Base-by-base conservation (phyloP, 2,888 invertebrate species). In the Noctua janthina region DNA sequence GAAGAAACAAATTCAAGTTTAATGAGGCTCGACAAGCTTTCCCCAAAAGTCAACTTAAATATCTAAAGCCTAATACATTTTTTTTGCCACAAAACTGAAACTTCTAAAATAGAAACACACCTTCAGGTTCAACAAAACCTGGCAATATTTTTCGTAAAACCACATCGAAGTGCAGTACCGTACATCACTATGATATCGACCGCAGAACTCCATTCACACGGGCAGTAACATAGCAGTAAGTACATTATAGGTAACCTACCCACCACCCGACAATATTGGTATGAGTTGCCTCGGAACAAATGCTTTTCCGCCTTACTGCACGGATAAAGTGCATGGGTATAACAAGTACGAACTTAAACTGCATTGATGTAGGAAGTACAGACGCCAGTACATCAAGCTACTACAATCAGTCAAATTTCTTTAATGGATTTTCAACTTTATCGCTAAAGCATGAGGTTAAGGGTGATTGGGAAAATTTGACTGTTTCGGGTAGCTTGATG, bases 151-250 rank as follows among this genome's bases (percentile, higher is more conserved):
- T 70, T 73, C 13, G 67, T 76, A 39, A n/a, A 62, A 66, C 56
- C 46, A 64, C 87, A 87, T 88, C 70, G 86, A 83, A 78, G 82
- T 43, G 74, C n/a, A 75, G 83, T 74, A n/a, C n/a, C n/a, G n/a
- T n/a, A 84, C 94, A 90, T 79, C 94, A 90, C 94, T 95, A 92
- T 74, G 81, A 82, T 94, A 94, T 95, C 94, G 94, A 95, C 94
- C 94, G 92, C 92, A 92, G 90, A 91, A 90, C 91, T 92, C 92
- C 92, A 93, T 93, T 93, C 94, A 92, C 93, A 91, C 80, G 74
- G 79, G 69, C 78, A 82, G 79, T 78, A 82, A 79, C 87, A 81
- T 82, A 80, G 85, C 80, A 17, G 74, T 76, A 79, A 76, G 80
- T 86, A 87, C 79, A 59, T 89, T 82, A 81, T 82, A 86, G 85